Percentiles rank a stretch among this genome's conserved stretches.
phyloP scores from a whole-genome alignment of 2,797 vertebrate species.

The Pyrrhura leucotis region DNA sequence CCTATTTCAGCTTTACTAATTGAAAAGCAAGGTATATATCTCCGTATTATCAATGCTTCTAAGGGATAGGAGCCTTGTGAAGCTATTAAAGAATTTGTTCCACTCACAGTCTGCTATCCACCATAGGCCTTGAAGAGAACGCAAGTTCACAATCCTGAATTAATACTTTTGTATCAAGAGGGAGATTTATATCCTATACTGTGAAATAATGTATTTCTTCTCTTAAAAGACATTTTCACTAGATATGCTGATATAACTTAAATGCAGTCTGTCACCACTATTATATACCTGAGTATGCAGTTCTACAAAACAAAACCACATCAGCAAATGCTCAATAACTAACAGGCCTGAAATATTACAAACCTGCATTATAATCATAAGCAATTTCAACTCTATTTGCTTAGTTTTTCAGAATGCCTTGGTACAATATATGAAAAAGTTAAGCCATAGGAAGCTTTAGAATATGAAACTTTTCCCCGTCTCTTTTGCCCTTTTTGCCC shows the following conservation, averaged over 20 bases:
- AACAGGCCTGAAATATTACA: conserved; percentile 41
- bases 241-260: conserved; percentile 25
- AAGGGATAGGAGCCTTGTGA: neutral
- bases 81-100: conserved; percentile 43
- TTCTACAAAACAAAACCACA: conserved; percentile 11
- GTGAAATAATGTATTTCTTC: conserved; percentile 34
- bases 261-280: neutral
- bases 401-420: conserved; percentile 43
- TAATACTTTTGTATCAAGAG: conserved; percentile 25
- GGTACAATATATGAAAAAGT: conserved; percentile 2
- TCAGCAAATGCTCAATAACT: conserved; percentile 56
- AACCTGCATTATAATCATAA: conserved; percentile 42
- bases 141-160: neutral
- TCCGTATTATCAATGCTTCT: neutral
- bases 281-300: conserved; percentile 28
- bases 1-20: neutral
- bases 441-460: neutral
- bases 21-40: conserved; percentile 23
- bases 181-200: neutral
- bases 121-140: neutral
- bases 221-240: conserved; percentile 7
- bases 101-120: neutral
- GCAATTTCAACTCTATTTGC: conserved; percentile 52
- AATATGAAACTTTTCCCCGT: neutral
- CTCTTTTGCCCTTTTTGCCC: neutral